Base-by-base conservation (phyloP, 1,140 invertebrate genomes). In the Scylla paramamosain region DNA sequence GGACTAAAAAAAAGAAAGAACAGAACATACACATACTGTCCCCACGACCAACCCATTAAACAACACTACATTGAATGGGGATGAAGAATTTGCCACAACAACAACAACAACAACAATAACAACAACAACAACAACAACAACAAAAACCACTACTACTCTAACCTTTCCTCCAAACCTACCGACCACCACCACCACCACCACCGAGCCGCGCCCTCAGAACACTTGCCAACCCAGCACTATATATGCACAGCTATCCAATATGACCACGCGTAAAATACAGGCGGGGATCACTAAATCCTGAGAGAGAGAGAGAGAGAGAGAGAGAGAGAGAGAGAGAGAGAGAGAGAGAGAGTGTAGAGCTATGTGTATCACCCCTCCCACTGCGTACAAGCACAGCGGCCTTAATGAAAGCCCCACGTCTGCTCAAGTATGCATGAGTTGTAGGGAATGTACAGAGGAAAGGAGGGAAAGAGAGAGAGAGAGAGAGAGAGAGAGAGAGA, bases 311-410 rank as follows among this genome's bases (percentile, higher is more conserved):
- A 32, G 31, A 87, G 31, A 39, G 86, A 32, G 86, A 87, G 86
- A 87, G 86, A 87, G 28, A 87, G 82, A 84, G 82, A 84, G 82
- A 84, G 59, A 67, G 59, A 67, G 59, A 67, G 59, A 67, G 59
- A 67, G 59, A 67, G 59, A 48, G 46, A 48, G 46, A n/a, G 52
- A 4, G 52, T 16, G 52, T 59, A 59, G 52, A 59, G 52, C 52
- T 59, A 59, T 59, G 52, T 59, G 52, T 8, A 59, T 59, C 52
- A 12, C 52, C 52, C 52, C 52, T 39, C 10, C 52, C 52, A 16
- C 52, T 16, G 10, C 52, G 10, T 12, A 12, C 52, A 12, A 59
- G 12, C 10, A 59, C 10, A 39, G 39, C 39, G 39, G 39, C 52
- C 52, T 59, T 59, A 59, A 59, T 59, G 52, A 59, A 59, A 59